These are phyloP conservation scores for Rhizomys pruinosus DNA, from an alignment of 2,113 vertebrate genomes.

Conservation along the genomic window DNA sequence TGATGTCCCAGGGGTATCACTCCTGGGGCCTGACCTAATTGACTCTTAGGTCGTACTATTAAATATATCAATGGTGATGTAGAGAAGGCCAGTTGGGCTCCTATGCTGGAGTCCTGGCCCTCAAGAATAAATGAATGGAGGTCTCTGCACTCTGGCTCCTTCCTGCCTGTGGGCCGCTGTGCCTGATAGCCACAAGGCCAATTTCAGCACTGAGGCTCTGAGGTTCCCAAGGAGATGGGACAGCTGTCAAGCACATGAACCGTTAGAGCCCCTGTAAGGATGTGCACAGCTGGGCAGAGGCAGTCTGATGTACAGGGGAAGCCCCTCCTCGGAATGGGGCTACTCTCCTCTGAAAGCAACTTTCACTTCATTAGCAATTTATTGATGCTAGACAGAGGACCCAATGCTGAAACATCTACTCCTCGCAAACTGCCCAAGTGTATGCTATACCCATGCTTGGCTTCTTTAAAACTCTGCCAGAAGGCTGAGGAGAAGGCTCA, in stretches of 20 bases:
- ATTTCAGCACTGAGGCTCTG: neutral
- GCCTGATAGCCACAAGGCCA: neutral
- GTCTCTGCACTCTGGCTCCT: accelerated
- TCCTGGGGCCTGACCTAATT: too few species aligned
- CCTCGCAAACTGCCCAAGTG: neutral
- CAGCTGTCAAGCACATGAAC: neutral
- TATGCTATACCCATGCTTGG: neutral
- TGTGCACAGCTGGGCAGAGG: neutral
- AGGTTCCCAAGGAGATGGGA: neutral
- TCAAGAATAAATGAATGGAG: too few species aligned
- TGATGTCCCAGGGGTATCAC: too few species aligned
- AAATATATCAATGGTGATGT: too few species aligned
- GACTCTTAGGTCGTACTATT: too few species aligned
- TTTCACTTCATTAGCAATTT: neutral
- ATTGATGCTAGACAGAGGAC: neutral
- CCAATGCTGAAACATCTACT: accelerated
- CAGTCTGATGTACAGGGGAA: neutral
- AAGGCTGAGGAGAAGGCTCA: neutral
- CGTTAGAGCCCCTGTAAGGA: neutral
- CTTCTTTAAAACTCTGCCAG: neutral
- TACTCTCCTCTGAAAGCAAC: neutral
- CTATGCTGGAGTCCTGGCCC: neutral
- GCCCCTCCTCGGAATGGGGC: neutral
- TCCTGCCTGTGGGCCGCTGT: neutral
- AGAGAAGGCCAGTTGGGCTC: neutral